Conservation (phyloP, 1,140 invertebrate genomes). For the Catajapyx aquilonaris region DNA sequence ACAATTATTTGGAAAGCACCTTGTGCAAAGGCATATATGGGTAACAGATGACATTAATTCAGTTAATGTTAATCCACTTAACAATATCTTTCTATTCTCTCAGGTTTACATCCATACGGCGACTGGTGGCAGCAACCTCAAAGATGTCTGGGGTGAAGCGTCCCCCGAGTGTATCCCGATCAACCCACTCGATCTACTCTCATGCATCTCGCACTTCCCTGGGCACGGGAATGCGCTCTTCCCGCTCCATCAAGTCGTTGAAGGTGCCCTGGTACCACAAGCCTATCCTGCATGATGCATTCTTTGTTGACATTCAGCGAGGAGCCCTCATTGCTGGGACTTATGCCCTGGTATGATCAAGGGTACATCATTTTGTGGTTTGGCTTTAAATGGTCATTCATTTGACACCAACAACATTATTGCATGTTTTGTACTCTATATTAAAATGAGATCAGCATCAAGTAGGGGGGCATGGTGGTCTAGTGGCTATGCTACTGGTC, state of each 20-base stretch:
- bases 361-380: no score
- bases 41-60: no score
- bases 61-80: no score
- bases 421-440: no score
- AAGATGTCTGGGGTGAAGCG: slow-evolving; percentile 10
- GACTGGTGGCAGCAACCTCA: no score
- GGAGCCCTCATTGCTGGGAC: slow-evolving; percentile 46
- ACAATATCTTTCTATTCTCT: neutral
- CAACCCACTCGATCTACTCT: slow-evolving; percentile 61
- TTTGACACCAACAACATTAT: no score
- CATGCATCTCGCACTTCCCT: slow-evolving; percentile 48
- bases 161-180: slow-evolving; percentile 11
- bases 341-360: slow-evolving; percentile 54
- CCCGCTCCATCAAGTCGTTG: slow-evolving; percentile 48
- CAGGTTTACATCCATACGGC: neutral
- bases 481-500: no score
- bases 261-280: slow-evolving; percentile 65
- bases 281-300: slow-evolving; percentile 50
- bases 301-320: slow-evolving; percentile 55
- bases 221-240: slow-evolving; percentile 54
- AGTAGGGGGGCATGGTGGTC: no score
- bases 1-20: no score
- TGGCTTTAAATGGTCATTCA: no score
- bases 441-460: no score
- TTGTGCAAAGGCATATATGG: no score